phyloP scores from a whole-genome alignment of 2,888 invertebrate genomes.

The Caenorhabditis sp. region DNA sequence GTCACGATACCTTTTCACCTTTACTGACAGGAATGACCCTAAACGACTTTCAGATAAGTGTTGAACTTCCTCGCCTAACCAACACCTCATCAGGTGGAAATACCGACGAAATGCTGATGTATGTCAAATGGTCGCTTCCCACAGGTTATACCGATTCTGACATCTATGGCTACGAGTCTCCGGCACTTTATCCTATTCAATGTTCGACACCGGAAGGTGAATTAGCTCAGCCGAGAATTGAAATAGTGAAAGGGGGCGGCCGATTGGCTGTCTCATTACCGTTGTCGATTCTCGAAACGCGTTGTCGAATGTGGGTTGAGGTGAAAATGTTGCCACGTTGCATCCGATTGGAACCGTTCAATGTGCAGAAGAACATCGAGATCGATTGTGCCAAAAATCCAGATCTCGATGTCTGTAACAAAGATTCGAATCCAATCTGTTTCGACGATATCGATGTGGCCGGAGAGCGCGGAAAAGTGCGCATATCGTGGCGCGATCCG shows the following conservation, averaged over 20 bases:
- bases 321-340: constrained; percentile 62
- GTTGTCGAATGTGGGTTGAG: constrained; percentile 63
- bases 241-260: constrained; percentile 62
- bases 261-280: constrained; percentile 58
- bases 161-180: constrained; percentile 64
- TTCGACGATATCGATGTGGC: constrained; percentile 52
- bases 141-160: constrained; percentile 62
- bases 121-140: constrained; percentile 44
- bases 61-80: constrained; percentile 25
- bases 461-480: constrained; percentile 54
- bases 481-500: constrained; percentile 55
- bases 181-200: constrained; percentile 63
- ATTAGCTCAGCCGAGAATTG: constrained; percentile 51
- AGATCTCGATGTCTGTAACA: constrained; percentile 53
- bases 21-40: too few relatives aligned
- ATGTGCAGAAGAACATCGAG: constrained; percentile 64
- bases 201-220: constrained; percentile 63
- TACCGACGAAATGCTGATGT: constrained; percentile 23
- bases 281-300: constrained; percentile 57
- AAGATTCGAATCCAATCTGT: constrained; percentile 54
- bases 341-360: constrained; percentile 59
- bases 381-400: constrained; percentile 64
- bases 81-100: constrained; percentile 7
- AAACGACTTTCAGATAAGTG: constrained; percentile 12
- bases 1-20: too few relatives aligned